Conservation (phyloP, 2,888 invertebrate species). For the Apamea epomidion region DNA sequence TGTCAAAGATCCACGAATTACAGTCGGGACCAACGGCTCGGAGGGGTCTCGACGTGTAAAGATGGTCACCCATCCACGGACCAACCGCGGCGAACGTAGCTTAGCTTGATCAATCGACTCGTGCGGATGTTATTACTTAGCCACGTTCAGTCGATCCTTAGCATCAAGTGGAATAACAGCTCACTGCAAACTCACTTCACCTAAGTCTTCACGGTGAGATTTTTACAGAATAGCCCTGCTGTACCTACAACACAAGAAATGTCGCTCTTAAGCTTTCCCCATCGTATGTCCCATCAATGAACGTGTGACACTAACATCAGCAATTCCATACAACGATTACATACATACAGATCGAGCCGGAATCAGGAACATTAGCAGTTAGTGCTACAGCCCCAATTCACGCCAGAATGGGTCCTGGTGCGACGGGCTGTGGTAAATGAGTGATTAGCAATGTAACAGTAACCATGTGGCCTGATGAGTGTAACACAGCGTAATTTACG, state of each 20-base stretch:
- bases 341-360: conserved; percentile 47
- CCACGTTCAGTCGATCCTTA: no score
- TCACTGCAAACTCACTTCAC: no score
- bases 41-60: no score
- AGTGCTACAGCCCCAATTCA: conserved; percentile 7
- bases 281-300: not conserved
- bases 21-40: no score
- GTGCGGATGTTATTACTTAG: no score
- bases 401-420: conserved; percentile 18
- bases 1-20: no score
- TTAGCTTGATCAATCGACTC: no score
- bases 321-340: conserved; percentile 40
- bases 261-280: not conserved
- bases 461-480: not conserved
- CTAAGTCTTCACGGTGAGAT: no score
- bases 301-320: conserved; percentile 9
- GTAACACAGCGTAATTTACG: not conserved
- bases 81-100: no score
- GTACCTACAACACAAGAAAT: not conserved
- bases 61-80: no score
- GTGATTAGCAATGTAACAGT: conserved; percentile 37
- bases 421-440: conserved; percentile 16
- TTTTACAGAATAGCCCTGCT: no score
- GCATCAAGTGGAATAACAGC: no score
- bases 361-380: conserved; percentile 40